A percentile compares a stretch with the other conserved stretches of the same genome.
phyloP scores from a whole-genome alignment of 1,140 invertebrate species.

The Listronotus oregonensis region DNA sequence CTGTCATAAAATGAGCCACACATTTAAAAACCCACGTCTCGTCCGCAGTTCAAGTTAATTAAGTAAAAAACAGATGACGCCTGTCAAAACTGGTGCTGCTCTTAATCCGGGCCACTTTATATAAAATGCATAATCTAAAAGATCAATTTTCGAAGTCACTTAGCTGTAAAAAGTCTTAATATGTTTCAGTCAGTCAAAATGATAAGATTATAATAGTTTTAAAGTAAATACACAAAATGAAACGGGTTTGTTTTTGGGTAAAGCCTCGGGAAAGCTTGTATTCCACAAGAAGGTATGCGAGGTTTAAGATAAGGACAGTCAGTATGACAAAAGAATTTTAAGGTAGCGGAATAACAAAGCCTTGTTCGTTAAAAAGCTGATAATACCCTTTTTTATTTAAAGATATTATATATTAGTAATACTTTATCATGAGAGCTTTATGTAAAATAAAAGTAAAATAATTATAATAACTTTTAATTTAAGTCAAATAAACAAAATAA shows the following conservation, averaged over 20 bases:
- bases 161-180: constrained; percentile 13
- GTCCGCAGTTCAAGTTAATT: not conserved
- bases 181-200: constrained; percentile 16
- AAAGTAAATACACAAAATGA: constrained; percentile 1
- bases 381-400: no score
- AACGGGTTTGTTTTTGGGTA: constrained; percentile 11
- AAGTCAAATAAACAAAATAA: no score
- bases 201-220: constrained; percentile 17
- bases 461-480: no score
- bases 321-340: constrained; percentile 5
- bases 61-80: not conserved
- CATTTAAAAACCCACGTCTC: no score
- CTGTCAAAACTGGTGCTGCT: constrained; percentile 6
- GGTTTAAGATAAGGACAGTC: not conserved
- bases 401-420: no score
- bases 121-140: not conserved
- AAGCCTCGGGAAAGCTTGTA: not conserved
- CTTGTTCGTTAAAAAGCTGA: no score
- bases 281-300: constrained; percentile 7
- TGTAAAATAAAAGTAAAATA: no score
- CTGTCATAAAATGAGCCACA: no score
- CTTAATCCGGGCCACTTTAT: constrained; percentile 1
- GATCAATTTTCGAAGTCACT: constrained; percentile 11
- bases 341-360: not conserved
- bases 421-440: no score